Evolutionary conservation across 2,888 invertebrate species (phyloP).

Genomic region (Tenthredo notha): DNA sequence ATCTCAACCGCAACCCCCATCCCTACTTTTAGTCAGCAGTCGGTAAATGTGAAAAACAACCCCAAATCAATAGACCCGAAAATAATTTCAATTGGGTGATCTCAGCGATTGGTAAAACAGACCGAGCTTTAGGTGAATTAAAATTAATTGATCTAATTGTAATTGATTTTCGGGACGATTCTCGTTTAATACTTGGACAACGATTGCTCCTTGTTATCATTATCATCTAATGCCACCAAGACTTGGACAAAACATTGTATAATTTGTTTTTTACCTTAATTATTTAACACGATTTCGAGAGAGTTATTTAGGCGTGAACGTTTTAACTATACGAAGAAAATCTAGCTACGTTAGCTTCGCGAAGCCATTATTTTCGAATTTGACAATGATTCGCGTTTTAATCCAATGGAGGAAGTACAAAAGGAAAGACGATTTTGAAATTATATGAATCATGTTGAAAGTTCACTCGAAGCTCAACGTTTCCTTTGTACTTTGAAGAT

Average conservation of each 20-base stretch:
- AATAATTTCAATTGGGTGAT: constrained; percentile 7
- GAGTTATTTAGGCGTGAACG: not conserved
- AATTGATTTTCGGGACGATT: constrained; percentile 15
- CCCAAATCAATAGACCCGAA: constrained; percentile 28
- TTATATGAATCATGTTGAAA: not conserved
- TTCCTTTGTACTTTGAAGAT: constrained; percentile 26
- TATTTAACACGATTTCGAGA: not conserved
- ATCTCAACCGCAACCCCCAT: constrained; percentile 50
- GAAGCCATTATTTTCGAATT: not conserved
- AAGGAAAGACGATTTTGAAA: not conserved
- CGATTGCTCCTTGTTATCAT: constrained; percentile 24
- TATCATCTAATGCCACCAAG: not conserved
- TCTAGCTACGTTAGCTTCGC: not conserved
- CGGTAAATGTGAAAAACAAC: constrained; percentile 44
- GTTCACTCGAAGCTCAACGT: not conserved
- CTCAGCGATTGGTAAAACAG: constrained; percentile 21
- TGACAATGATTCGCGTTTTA: not conserved
- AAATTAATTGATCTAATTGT: constrained; percentile 5
- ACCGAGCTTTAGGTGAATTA: not conserved
- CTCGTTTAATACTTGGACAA: not conserved
- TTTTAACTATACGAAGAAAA: too few species aligned
- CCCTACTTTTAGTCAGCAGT: constrained; percentile 46
- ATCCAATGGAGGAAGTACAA: not conserved
- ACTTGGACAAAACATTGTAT: not conserved
- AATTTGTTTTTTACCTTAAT: not conserved